Percentiles rank a stretch among this genome's conserved stretches.
These are phyloP conservation scores for Zhuqinia jingwanae DNA, from an alignment of 2,888 invertebrate species.

Conservation along the genomic window DNA sequence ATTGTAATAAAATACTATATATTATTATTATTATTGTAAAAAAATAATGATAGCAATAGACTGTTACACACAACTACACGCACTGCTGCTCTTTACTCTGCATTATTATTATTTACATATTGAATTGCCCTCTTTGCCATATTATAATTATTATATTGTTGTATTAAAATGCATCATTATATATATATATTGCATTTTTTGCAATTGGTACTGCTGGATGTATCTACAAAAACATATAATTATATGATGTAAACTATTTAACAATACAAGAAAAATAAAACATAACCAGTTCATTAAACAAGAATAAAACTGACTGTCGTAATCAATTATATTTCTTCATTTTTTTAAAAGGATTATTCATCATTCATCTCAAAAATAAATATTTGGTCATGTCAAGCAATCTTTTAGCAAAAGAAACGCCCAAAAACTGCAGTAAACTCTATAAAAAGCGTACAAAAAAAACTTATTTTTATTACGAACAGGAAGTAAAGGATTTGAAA, in stretches of 20 bases:
- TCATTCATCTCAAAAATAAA: no score
- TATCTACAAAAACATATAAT: slow-evolving; percentile 8
- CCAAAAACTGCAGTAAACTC: no score
- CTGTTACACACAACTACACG: background rate
- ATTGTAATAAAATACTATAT: no score
- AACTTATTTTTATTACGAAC: no score
- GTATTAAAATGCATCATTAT: background rate
- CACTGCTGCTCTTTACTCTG: background rate
- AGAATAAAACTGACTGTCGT: no score
- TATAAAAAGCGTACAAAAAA: no score
- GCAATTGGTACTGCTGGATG: background rate
- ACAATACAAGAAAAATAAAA: slow-evolving; percentile 37
- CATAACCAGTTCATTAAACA: background rate
- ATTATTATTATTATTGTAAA: no score
- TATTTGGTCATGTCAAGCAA: no score
- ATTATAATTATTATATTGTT: slow-evolving; percentile 25
- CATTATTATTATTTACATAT: slow-evolving; percentile 22
- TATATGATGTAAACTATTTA: slow-evolving; percentile 20
- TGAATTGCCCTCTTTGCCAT: slow-evolving; percentile 5
- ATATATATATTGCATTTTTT: background rate
- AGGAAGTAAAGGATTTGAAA: no score
- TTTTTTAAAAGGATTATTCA: no score
- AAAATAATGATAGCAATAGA: background rate
- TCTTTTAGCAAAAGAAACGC: no score
- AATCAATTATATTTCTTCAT: no score